Conservation (phyloP, 2,888 invertebrate species). For the Drosophila mimica region DNA sequence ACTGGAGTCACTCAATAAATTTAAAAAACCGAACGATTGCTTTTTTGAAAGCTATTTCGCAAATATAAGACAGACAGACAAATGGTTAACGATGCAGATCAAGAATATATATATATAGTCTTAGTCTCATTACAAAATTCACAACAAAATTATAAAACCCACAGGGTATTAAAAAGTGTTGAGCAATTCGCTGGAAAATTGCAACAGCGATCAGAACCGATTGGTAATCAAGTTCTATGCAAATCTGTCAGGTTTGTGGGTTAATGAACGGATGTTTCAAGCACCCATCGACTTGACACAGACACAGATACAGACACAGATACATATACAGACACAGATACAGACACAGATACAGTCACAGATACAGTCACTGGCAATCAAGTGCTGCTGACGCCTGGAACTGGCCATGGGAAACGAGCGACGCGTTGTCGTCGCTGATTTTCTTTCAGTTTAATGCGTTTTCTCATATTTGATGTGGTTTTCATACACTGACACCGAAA, state of each 20-base stretch:
- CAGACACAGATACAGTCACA: slow-evolving; percentile 18
- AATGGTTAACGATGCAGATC: neutral
- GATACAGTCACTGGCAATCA: slow-evolving; percentile 43
- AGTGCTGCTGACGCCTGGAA: slow-evolving; percentile 31
- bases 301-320: slow-evolving; percentile 13
- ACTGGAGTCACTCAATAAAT: neutral
- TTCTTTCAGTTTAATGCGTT: slow-evolving; percentile 11
- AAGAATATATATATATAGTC: neutral
- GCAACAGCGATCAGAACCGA: slow-evolving; percentile 42
- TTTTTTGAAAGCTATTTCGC: neutral
- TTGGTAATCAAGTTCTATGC: slow-evolving; percentile 55
- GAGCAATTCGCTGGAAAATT: slow-evolving; percentile 24
- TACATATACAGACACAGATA: slow-evolving; percentile 36
- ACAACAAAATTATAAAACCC: neutral
- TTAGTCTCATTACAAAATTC: neutral
- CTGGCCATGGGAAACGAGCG: slow-evolving; percentile 47
- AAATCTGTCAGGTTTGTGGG: slow-evolving; percentile 62
- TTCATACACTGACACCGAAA: neutral
- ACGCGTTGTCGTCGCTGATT: slow-evolving; percentile 14
- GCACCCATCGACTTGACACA: slow-evolving; percentile 53
- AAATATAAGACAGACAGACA: neutral
- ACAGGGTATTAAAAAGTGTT: neutral
- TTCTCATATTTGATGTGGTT: slow-evolving; percentile 18
- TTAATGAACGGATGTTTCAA: slow-evolving; percentile 72
- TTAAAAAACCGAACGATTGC: neutral